Conservation (phyloP, 1,140 invertebrate species). For the Drosophila biarmipes region DNA sequence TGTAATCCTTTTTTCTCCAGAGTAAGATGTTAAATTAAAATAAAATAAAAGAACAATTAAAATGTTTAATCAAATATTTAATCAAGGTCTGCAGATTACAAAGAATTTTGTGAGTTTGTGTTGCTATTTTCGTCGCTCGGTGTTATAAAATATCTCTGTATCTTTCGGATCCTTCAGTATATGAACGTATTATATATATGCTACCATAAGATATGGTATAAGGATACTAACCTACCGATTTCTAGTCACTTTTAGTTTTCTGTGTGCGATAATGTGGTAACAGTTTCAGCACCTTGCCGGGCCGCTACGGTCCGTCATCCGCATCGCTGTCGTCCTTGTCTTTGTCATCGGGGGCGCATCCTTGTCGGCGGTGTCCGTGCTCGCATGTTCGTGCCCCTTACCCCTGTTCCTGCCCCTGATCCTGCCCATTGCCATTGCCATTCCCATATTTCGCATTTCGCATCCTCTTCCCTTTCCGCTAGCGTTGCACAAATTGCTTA, state of each 20-base stretch:
- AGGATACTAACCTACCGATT: too few species aligned
- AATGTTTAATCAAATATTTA: too few species aligned
- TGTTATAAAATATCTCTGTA: too few species aligned
- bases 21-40: too few species aligned
- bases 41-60: too few species aligned
- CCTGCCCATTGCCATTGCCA: conserved; percentile 24
- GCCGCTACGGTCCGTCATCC: conserved; percentile 17
- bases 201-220: too few species aligned
- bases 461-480: conserved; percentile 46
- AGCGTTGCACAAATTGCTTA: conserved; percentile 79
- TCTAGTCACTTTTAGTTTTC: neutral
- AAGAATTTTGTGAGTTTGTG: too few species aligned
- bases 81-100: too few species aligned
- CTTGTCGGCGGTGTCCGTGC: conserved; percentile 13
- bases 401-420: conserved; percentile 20
- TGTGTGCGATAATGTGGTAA: conserved; percentile 61
- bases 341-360: conserved; percentile 32
- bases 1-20: too few species aligned
- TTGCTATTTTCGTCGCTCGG: too few species aligned
- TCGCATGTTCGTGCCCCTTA: conserved; percentile 29
- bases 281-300: conserved; percentile 47
- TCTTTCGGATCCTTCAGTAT: too few species aligned
- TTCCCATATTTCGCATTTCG: conserved; percentile 5
- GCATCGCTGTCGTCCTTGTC: conserved; percentile 30
- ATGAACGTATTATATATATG: too few species aligned